Base-by-base conservation (phyloP, 2,113 vertebrate species). In the Phylloscopus trochiloides region DNA sequence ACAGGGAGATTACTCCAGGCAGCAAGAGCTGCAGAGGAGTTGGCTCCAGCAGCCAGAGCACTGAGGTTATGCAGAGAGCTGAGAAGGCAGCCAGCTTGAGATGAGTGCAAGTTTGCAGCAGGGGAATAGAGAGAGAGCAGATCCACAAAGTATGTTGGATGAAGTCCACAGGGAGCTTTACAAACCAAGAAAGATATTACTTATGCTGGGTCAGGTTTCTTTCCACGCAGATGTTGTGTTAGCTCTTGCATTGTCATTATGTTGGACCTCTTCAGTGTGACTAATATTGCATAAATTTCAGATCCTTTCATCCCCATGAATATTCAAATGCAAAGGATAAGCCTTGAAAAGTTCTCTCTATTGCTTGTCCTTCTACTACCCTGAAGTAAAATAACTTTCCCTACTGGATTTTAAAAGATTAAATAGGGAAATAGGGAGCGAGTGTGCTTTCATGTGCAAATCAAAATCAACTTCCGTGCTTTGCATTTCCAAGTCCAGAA, bases 181-280 rank as follows among this genome's bases (percentile, higher is more conserved):
- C 66, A 90, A 91, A 95, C 76, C 45, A 19, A 61, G 91, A 84
- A 78, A 48, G 84, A 91, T 88, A 68, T 43, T 88, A 61, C 85
- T 86, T 93, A 36, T 58, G 70, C 84, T 72, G 90, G 77, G 40
- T 97, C 75, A 96, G 54, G 34, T 95, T 96, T 96, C 94, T 73
- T 82, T 94, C 71, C 85, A 54, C 1, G 0, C 91, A 96, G 93
- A 93, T 96, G 91, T 91, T 96, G 54, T 65, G 58, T 73, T 70
- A 86, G 91, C 81, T 90, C 73, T 94, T 79, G 80, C 80, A 50
- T 24, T 88, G 80, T 94, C 95, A 70, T 96, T 92, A 42, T 82
- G 58, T 91, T 90, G 84, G 89, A 92, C 40, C 54, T 90, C 66
- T 92, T 78, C 57, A 82, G 38, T 76, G 70, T 92, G 84, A 75